Evolutionary conservation across 2,888 invertebrate genomes (phyloP).

Genomic region (Melanargia galathea): DNA sequence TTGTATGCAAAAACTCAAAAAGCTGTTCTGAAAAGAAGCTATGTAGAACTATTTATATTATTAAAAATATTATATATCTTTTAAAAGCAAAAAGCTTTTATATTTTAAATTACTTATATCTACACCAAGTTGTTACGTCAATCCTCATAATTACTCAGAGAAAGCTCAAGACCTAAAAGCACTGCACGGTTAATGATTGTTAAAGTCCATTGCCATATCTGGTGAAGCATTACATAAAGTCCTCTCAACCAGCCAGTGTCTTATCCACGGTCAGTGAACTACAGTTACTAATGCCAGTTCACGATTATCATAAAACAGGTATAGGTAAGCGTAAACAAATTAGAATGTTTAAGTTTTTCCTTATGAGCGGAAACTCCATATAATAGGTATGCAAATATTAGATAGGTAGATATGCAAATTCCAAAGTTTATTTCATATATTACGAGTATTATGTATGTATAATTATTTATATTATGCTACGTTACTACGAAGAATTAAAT

Average conservation of each 20-base stretch:
- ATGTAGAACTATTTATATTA: no score
- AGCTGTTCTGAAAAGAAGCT: no score
- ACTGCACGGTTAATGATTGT: not conserved
- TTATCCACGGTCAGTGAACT: slow-evolving; percentile 28
- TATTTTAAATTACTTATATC: no score
- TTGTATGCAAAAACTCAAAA: no score
- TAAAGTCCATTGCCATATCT: slow-evolving; percentile 19
- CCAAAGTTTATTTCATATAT: not conserved
- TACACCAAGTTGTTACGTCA: no score
- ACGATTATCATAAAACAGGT: slow-evolving; percentile 7
- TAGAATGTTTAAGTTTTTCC: slow-evolving; percentile 12
- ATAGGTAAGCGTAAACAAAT: slow-evolving; percentile 11
- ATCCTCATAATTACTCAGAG: slow-evolving; percentile 3
- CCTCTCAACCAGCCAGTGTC: slow-evolving; percentile 23
- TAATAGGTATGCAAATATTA: not conserved
- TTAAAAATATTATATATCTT: no score
- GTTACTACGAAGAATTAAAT: not conserved
- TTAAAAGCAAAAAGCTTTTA: no score
- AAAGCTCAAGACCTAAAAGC: slow-evolving; percentile 15
- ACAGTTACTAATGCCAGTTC: slow-evolving; percentile 13
- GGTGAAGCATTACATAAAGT: slow-evolving; percentile 25
- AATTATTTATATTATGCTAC: not conserved
- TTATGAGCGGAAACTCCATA: slow-evolving; percentile 4
- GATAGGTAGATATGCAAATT: not conserved
- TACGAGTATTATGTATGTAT: not conserved